Evolutionary conservation across 2,113 vertebrate genomes (phyloP).

Genomic region (Oceanites oceanicus): DNA sequence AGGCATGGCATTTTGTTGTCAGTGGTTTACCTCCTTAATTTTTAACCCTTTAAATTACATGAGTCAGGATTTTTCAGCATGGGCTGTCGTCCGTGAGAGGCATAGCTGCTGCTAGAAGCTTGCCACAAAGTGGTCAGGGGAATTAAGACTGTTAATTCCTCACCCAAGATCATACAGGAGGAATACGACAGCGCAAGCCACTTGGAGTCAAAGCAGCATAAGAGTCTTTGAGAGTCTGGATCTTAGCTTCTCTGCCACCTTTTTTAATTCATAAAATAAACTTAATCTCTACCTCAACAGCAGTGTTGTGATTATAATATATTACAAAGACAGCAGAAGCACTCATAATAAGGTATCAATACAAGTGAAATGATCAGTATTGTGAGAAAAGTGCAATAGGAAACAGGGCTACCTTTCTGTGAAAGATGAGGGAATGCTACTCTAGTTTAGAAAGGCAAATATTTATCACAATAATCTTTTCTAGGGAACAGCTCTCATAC

Average conservation of each 20-base stretch:
- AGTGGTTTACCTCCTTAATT: background rate
- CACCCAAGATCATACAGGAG: background rate
- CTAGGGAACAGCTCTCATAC: background rate
- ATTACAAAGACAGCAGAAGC: background rate
- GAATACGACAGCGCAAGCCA: background rate
- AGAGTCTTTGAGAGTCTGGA: background rate
- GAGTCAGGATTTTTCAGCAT: background rate
- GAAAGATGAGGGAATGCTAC: background rate
- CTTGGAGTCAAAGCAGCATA: background rate
- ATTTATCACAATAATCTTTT: background rate
- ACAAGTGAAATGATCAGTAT: background rate
- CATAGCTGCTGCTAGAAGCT: background rate
- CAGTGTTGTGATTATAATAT: background rate
- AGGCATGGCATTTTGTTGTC: background rate
- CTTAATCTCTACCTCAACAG: background rate
- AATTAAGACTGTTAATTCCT: background rate
- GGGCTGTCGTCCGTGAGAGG: background rate
- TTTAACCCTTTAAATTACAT: conserved; percentile 43
- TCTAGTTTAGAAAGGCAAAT: background rate
- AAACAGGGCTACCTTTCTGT: background rate
- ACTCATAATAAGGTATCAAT: background rate
- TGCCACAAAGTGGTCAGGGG: background rate
- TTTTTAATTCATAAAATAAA: background rate
- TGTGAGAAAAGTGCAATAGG: background rate
- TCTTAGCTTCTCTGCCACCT: background rate